Evolutionary conservation across 2,113 vertebrate species (phyloP), one percentile per base, ranked within the genome.

Genomic region (Siphamia tubifer): DNA sequence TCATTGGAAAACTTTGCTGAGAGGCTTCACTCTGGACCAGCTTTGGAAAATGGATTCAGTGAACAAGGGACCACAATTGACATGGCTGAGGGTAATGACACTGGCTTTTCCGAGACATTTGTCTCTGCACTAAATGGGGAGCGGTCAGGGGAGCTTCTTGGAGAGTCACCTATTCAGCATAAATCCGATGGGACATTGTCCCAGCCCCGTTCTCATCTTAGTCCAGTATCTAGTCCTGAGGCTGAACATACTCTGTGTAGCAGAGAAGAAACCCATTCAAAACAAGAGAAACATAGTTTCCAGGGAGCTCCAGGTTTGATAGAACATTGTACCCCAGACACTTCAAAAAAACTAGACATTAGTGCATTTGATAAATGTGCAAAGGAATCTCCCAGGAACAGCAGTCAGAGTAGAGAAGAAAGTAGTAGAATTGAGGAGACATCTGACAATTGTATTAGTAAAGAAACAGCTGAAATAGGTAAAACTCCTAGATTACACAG

Each of bases 171-270:
- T 0, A 48, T 89, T 28, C 90, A 81, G 25, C 69, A 90, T 34
- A 96, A 93, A 75, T 74, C 92, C 0, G 94, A 95, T 67, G 92
- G 91, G 16, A 78, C 93, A 27, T 95, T 96, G 69, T 94, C 92
- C 62, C 93, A 94, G 77, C 94, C 95, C 0, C 94, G 94, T 54
- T 94, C 91, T 68, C 93, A 95, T 86, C 96, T 96, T 55, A 97
- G 96, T 78, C 95, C 96, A 0, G 95, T 96, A 63, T 98, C 96
- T 49, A 98, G 95, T 81, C 95, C 96, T 1, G 95, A 96, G 34
- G 87, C 93, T 0, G 96, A 96, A 72, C 95, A 96, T 0, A 6
- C 84, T 0, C 88, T 89, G 62, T 92, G 92, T 32, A 90, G 90
- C 31, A 92, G 80, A 52, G 85, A 92, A 72, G 86, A 88, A 42